Evolutionary conservation across 1,140 invertebrate species (phyloP), one percentile per base, ranked within the genome.

Genomic region (Camponotus pennsylvanicus): DNA sequence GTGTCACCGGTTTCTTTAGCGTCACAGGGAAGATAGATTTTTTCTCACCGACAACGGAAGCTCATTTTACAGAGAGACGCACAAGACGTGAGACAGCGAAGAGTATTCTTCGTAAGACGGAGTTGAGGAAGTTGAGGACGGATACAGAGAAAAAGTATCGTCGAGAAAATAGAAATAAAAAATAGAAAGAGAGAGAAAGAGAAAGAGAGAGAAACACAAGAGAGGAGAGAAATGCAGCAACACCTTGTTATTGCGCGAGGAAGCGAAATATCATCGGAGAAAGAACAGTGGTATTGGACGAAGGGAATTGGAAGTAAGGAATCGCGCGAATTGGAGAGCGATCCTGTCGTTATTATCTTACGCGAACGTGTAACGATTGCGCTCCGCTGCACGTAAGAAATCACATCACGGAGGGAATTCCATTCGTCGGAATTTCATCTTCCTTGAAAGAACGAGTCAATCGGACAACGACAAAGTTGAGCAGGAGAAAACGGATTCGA

Each of bases 321-420:
- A 66, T 8, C 37, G 34, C 18, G 34, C n/a, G 55, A n/a, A 59
- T n/a, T 21, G 61, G n/a, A 21, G 37, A 4, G 13, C 66, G 37
- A 69, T 45, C 6, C 15, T 18, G 21, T 80, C 45, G 34, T 80
- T 69, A 80, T 55, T 78, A 78, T 80, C 69, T 70, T 70, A 70
- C 15, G 49, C 15, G 34, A 27, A 27, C 0, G 27, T 27, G 27
- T 27, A 27, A 27, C 27, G 27, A 80, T 57, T 40, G 40, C 18
- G 21, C 6, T 64, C 34, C n/a, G 1, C 4, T 40, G 34, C 8
- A 79, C 34, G n/a, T 4, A 4, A 52, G 34, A 80, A 55, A 79
- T 79, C 63, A 32, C 42, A 9, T 13, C 45, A 34, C 55, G 34
- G 77, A 55, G 77, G 32, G 49, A 70, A 40, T 80, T 69, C 21